Base-by-base conservation (phyloP, 2,888 invertebrate genomes). In the Drosophila lacicola region DNA sequence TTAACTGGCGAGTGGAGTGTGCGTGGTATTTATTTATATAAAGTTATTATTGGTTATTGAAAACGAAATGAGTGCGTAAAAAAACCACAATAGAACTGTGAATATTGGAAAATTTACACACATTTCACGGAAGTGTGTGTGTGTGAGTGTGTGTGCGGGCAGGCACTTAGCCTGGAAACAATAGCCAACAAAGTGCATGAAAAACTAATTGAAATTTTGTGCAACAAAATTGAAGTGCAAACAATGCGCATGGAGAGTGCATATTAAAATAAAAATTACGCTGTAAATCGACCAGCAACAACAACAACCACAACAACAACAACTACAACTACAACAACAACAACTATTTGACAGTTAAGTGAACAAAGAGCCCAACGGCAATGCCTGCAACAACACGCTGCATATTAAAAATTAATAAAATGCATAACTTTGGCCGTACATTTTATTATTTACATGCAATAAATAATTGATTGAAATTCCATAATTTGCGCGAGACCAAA, bases 381-480 rank as follows among this genome's bases (percentile, higher is more conserved):
- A 55, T 53, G 65, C 57, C 46, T 45, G n/a, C 37, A 37, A 29
- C 46, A 41, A 3, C 36, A 34, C 57, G 46, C 37, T 44, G 58
- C 44, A 74, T 49, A 74, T 76, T 70, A 70, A 76, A 78, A 76
- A 74, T 76, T 76, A 78, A 76, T 76, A 76, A 74, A 76, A 78
- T 69, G 36, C 58, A 65, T 70, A 76, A 60, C 69, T 73, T 66
- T 68, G 55, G 45, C 51, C 49, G 74, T 45, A 74, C 51, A 69
- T 82, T 83, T 86, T 64, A 64, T 53, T 86, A 82, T 82, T 74
- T 82, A 76, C 82, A 83, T 70, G 70, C 67, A 74, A 84, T 88
- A 85, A 89, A 89, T 87, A 85, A 89, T 78, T 85, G 78, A 85
- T 88, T 89, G 73, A 89, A 89, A 85, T 85, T 85, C 89, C 89